These are phyloP conservation scores for Columba livia DNA, from an alignment of 2,113 vertebrate species.

Conservation along the genomic window DNA sequence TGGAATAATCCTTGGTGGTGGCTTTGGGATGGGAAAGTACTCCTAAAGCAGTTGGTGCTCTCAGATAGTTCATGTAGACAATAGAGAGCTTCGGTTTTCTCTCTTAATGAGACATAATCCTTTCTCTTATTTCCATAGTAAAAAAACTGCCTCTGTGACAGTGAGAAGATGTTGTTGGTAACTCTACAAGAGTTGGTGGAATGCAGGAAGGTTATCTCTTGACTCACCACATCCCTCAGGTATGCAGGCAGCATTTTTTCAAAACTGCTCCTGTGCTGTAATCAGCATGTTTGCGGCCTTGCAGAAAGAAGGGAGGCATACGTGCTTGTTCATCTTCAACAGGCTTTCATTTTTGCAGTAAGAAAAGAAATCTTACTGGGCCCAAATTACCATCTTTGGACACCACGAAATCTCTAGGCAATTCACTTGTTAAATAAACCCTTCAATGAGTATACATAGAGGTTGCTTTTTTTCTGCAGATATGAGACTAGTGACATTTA, in stretches of 20 bases:
- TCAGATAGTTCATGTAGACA: rapidly evolving
- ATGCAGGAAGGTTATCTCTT: background rate
- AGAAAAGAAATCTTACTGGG: background rate
- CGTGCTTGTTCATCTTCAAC: slow-evolving; percentile 10
- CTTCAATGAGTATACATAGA: background rate
- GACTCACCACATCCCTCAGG: background rate
- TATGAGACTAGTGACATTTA: background rate
- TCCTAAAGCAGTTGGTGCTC: background rate
- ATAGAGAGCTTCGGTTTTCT: background rate
- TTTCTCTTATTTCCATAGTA: background rate
- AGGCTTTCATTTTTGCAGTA: slow-evolving; percentile 34
- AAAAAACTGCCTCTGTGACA: background rate
- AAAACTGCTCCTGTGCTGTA: background rate
- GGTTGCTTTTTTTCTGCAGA: background rate
- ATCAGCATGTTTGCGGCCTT: background rate
- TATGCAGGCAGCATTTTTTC: background rate
- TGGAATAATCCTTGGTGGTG: background rate
- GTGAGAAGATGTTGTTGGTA: background rate
- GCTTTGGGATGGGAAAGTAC: background rate
- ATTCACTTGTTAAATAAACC: background rate
- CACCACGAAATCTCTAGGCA: background rate
- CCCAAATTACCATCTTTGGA: background rate
- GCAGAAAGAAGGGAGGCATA: background rate
- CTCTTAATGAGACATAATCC: background rate
- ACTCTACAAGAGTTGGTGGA: background rate